Evolutionary conservation across 2,797 vertebrate species (phyloP), one percentile per base, ranked within the genome.

Genomic region (Melanotaenia parkinsoni): DNA sequence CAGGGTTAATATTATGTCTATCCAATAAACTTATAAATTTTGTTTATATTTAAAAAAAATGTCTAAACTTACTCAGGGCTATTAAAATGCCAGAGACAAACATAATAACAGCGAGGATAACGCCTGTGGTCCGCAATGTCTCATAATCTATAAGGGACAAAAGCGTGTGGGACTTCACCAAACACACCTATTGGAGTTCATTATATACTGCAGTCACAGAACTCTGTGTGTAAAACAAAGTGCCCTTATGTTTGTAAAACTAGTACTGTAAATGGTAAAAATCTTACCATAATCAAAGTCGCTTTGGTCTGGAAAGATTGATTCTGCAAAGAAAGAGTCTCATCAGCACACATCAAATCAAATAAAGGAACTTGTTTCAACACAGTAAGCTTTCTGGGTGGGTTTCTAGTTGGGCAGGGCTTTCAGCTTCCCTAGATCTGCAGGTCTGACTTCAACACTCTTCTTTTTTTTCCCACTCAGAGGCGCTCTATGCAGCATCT

Each of bases 1-100:
- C 66, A 84, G 72, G 63, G 22, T 26, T 57, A 70, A 74, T 61
- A 11, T 16, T 43, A 67, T 35, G 37, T 47, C 61, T 66, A 67
- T 24, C 22, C 71, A 26, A 59, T 58, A 30, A 65, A 78, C 59
- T 12, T 59, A 10, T 54, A 18, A 63, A 67, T 73, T 66, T 14
- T 58, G 60, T 26, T 35, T 20, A 63, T 66, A 16, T 62, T 54
- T 24, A 11, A 30, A 50, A 54, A 63, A 11, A 54, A 72, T 51
- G 30, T 64, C 54, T 59, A 37, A 69, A 95, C 95, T 93, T 92
- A 96, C 95, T 95, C 82, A 96, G 74, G 62, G 95, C 95, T 81
- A 96, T 95, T 72, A 96, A 86, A 87, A 96, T 95, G 77, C 95
- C 95, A 26, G 84, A 69, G 50, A 96, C 87, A 81, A 93, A 95